phyloP scores from a whole-genome alignment of 2,888 invertebrate genomes.

The Suillia variegata region DNA sequence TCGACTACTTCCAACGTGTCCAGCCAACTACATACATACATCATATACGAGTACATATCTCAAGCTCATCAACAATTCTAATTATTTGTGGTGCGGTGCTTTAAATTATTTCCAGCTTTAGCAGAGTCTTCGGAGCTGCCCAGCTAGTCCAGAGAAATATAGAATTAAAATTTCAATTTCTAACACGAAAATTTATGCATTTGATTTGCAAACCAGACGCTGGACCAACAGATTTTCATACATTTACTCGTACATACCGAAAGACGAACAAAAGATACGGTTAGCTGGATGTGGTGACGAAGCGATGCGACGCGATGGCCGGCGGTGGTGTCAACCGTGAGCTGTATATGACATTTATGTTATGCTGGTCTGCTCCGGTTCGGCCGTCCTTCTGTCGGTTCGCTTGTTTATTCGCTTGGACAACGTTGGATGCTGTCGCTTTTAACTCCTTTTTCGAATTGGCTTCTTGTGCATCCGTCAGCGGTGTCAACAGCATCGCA shows the following conservation, averaged over 20 bases:
- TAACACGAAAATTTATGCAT: conserved; percentile 2
- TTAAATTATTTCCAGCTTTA: neutral
- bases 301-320: neutral
- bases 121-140: too few relatives aligned
- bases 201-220: conserved; percentile 1
- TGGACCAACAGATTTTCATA: neutral
- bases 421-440: neutral
- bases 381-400: too few relatives aligned
- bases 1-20: neutral
- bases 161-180: conserved; percentile 29
- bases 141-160: conserved; percentile 36
- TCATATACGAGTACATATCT: too few relatives aligned
- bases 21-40: conserved; percentile 11
- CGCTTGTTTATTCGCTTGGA: neutral
- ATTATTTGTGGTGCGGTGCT: conserved; percentile 30
- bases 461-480: conserved; percentile 31
- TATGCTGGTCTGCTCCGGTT: neutral
- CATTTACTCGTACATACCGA: neutral
- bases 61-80: conserved; percentile 49
- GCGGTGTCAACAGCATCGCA: conserved; percentile 36
- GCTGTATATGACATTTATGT: too few relatives aligned
- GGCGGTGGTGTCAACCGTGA: too few relatives aligned
- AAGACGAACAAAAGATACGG: too few relatives aligned
- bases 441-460: neutral
- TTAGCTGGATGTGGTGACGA: too few relatives aligned